Conservation (phyloP, 2,113 vertebrate species). For the Xiphophorus couchianus region DNA sequence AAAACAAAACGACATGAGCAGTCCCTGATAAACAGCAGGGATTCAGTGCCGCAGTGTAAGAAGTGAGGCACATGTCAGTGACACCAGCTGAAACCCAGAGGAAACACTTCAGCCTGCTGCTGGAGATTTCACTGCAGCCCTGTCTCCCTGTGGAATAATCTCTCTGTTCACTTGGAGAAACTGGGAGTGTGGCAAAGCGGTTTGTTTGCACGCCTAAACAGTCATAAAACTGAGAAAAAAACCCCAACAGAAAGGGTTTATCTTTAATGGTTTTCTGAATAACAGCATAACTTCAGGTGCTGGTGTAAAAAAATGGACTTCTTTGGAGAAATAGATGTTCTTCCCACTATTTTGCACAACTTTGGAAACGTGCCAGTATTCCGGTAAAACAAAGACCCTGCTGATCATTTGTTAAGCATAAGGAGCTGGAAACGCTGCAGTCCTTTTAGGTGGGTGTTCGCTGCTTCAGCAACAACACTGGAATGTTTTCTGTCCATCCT, state of each 20-base stretch:
- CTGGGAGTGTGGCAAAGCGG: conserved; percentile 3
- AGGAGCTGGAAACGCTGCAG: conserved; percentile 16
- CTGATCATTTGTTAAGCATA: conserved; percentile 14
- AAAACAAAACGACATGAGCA: not conserved
- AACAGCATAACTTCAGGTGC: not conserved
- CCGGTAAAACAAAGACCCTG: conserved; percentile 10
- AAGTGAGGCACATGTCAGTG: conserved; percentile 40
- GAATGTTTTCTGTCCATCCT: conserved; percentile 32
- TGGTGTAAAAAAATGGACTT: conserved; percentile 18
- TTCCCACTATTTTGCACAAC: not conserved
- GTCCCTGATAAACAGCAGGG: conserved; percentile 24
- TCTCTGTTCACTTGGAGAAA: conserved; percentile 6
- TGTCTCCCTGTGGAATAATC: conserved; percentile 42
- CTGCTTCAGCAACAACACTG: conserved; percentile 23
- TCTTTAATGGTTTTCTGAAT: conserved; percentile 5
- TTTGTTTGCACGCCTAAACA: conserved; percentile 24
- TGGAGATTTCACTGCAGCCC: conserved; percentile 54
- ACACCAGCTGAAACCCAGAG: conserved; percentile 49
- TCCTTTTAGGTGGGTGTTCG: conserved; percentile 35
- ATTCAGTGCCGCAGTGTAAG: conserved; percentile 58
- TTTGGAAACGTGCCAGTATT: conserved; percentile 7
- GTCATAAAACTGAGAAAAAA: conserved; percentile 16
- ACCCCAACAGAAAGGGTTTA: not conserved
- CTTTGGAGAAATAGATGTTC: not conserved
- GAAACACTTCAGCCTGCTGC: conserved; percentile 48